phyloP scores from a whole-genome alignment of 2,113 vertebrate species.

The Benitochromis conjunctus region DNA sequence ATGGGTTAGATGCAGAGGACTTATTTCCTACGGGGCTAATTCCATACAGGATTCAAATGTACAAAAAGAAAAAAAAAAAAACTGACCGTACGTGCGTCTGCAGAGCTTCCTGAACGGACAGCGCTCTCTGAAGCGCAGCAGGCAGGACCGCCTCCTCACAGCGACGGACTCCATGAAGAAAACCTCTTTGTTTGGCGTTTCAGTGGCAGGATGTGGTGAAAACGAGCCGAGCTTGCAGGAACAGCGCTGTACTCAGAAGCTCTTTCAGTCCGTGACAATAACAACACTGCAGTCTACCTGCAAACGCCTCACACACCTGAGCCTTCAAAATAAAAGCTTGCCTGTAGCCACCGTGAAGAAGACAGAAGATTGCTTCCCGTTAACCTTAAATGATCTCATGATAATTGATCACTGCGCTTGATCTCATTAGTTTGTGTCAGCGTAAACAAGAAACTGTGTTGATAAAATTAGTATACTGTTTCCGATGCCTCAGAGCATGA shows the following conservation, averaged over 20 bases:
- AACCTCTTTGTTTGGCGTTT: not conserved
- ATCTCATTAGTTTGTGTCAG: not conserved
- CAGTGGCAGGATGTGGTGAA: not conserved
- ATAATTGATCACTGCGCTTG: not conserved
- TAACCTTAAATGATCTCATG: not conserved
- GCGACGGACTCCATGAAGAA: slow-evolving; percentile 23
- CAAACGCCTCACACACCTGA: not conserved
- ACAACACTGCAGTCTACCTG: not conserved
- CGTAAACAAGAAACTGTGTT: not conserved
- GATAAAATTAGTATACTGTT: not conserved
- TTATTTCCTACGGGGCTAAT: no score
- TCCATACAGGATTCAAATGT: no score
- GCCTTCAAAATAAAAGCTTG: slow-evolving; percentile 15
- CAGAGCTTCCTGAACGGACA: slow-evolving; percentile 46
- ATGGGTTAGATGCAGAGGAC: no score
- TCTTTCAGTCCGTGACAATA: not conserved
- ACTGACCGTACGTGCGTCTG: slow-evolving; percentile 33
- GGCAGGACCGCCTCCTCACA: slow-evolving; percentile 41
- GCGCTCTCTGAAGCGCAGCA: slow-evolving; percentile 43
- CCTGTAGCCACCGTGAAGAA: not conserved
- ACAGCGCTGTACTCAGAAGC: not conserved
- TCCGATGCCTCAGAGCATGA: not conserved
- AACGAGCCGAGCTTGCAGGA: not conserved
- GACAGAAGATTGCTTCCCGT: not conserved
- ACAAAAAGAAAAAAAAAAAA: no score